A percentile compares a stretch with the other conserved stretches of the same genome.
phyloP scores from a whole-genome alignment of 2,797 vertebrate species.

The Chelidonichthys spinosus region DNA sequence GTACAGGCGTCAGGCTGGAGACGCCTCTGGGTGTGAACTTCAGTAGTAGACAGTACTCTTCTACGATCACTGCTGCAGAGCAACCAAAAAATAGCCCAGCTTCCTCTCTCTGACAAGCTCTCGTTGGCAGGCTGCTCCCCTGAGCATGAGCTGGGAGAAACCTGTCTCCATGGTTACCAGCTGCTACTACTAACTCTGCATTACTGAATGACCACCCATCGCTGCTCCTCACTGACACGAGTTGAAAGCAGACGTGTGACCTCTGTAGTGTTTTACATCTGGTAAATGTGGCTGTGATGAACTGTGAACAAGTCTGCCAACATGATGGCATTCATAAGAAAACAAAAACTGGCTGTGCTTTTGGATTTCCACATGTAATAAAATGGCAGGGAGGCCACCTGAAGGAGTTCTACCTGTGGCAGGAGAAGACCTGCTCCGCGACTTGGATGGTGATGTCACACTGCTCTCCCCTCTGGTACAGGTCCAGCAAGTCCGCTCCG shows the following conservation, averaged over 20 bases:
- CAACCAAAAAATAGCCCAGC: constrained; percentile 19
- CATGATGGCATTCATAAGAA: not conserved
- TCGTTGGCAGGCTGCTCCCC: constrained; percentile 35
- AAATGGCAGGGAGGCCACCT: not conserved
- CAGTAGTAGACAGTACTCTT: constrained; percentile 2
- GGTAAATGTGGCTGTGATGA: not conserved
- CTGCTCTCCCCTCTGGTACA: constrained; percentile 86
- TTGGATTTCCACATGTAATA: not conserved
- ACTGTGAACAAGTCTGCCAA: not conserved
- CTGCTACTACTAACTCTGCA: constrained; percentile 60
- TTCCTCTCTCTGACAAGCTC: constrained; percentile 31
- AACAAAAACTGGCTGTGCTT: not conserved
- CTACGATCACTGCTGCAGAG: constrained; percentile 56
- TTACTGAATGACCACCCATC: constrained; percentile 44
- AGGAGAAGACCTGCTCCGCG: constrained; percentile 88
- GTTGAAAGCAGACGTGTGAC: constrained; percentile 28
- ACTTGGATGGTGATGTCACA: constrained; percentile 91
- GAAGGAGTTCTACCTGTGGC: constrained; percentile 89
- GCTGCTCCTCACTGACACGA: constrained; percentile 7
- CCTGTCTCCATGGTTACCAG: constrained; percentile 79
- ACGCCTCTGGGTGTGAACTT: constrained; percentile 25
- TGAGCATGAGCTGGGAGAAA: constrained; percentile 45
- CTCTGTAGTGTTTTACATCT: constrained; percentile 9
- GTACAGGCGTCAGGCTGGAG: not conserved
- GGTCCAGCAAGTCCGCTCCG: constrained; percentile 89